phyloP scores from a whole-genome alignment of 2,797 vertebrate species.

The Phrynocephalus forsythii region DNA sequence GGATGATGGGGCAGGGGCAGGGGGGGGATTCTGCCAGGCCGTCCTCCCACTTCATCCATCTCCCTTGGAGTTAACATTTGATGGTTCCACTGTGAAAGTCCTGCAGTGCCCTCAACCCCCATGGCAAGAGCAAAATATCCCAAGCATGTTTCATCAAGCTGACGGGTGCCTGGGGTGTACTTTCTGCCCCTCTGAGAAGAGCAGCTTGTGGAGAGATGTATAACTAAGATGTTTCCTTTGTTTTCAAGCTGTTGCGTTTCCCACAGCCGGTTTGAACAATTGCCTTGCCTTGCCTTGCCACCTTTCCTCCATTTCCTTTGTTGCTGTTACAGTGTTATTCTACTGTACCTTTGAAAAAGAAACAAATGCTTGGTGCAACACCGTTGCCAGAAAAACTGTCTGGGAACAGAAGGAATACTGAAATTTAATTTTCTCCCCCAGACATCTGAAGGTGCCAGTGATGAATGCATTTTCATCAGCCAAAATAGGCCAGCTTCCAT shows the following conservation, averaged over 20 bases:
- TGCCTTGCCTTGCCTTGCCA: neutral
- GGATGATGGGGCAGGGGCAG: too few species aligned
- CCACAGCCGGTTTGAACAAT: constrained; percentile 48
- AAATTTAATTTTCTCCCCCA: constrained; percentile 17
- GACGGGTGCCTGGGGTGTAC: neutral
- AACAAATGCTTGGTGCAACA: constrained; percentile 33
- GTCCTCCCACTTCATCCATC: neutral
- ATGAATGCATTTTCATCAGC: constrained; percentile 40
- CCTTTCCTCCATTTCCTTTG: constrained; percentile 32
- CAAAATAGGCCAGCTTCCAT: neutral
- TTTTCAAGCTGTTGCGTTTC: constrained; percentile 62
- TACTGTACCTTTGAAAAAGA: constrained; percentile 51
- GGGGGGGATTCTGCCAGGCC: too few species aligned
- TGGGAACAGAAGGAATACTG: constrained; percentile 46
- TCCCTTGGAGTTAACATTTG: neutral
- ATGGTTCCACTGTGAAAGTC: neutral
- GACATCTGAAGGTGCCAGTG: neutral
- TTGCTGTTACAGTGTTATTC: constrained; percentile 40
- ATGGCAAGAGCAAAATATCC: neutral
- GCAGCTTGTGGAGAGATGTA: neutral
- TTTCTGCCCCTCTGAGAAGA: constrained; percentile 26
- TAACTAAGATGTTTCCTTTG: constrained; percentile 68
- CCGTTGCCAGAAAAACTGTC: constrained; percentile 58
- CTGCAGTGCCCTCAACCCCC: too few species aligned
- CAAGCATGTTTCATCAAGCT: neutral